A percentile compares a stretch with the other conserved stretches of the same genome.
Evolutionary conservation across 53 echinoderm and acorn worm species (phyloP).

Genomic region (Echinometra lucunter): DNA sequence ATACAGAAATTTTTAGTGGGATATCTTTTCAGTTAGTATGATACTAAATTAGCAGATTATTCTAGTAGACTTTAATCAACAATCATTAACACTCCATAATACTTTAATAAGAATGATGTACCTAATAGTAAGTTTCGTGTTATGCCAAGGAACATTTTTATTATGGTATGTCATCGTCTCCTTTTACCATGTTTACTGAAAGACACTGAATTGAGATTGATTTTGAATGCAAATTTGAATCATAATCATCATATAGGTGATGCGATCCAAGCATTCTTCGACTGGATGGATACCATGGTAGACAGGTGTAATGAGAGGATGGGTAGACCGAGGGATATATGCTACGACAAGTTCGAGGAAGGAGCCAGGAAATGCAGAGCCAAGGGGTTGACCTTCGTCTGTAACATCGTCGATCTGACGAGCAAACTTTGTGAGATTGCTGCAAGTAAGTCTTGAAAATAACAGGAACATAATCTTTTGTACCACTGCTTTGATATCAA

Average conservation of each 20-base stretch:
- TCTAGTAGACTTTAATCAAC: too few relatives aligned
- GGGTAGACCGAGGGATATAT: constrained; percentile 71
- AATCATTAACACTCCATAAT: too few relatives aligned
- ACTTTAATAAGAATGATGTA: too few relatives aligned
- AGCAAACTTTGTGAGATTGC: constrained; percentile 68
- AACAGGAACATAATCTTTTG: too few relatives aligned
- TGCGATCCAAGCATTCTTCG: constrained; percentile 74
- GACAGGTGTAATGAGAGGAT: constrained; percentile 75
- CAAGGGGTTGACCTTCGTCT: constrained; percentile 6
- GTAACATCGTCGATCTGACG: constrained; percentile 69
- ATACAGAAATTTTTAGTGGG: too few relatives aligned
- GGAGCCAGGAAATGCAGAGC: constrained; percentile 63
- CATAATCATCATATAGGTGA: constrained; percentile 57
- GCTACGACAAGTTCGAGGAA: constrained; percentile 59
- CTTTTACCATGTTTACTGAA: not conserved
- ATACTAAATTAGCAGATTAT: too few relatives aligned
- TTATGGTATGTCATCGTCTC: not conserved
- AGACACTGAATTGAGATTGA: not conserved
- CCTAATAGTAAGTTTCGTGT: too few relatives aligned
- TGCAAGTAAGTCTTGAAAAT: constrained; percentile 69
- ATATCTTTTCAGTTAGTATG: too few relatives aligned
- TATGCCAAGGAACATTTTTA: too few relatives aligned
- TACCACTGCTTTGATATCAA: too few relatives aligned
- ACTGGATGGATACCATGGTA: constrained; percentile 81
- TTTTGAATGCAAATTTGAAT: not conserved